Conservation (phyloP, 2,113 vertebrate genomes). For the Anolis carolinensis region DNA sequence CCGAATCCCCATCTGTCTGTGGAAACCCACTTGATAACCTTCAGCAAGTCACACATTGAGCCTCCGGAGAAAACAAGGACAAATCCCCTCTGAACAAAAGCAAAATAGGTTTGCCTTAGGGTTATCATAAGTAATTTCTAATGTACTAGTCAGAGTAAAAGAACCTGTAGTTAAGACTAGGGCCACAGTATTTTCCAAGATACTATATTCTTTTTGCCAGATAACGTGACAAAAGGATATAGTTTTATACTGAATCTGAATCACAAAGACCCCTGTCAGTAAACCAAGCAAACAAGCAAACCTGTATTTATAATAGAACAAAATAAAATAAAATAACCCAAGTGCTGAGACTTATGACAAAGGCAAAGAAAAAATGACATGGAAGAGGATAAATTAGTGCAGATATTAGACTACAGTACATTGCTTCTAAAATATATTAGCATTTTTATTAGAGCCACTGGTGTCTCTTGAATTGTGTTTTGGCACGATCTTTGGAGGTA, state of each 20-base stretch:
- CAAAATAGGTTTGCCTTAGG: too few relatives aligned
- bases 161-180: background rate
- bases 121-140: background rate
- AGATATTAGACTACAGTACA: background rate
- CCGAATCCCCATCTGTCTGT: too few relatives aligned
- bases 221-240: background rate
- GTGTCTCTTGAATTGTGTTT: background rate
- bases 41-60: too few relatives aligned
- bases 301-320: background rate
- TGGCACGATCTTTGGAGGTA: background rate
- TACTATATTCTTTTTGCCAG: background rate
- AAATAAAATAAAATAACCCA: background rate
- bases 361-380: background rate
- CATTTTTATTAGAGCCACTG: background rate
- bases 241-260: background rate
- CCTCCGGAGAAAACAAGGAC: too few relatives aligned
- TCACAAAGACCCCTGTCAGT: background rate
- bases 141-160: background rate
- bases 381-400: background rate
- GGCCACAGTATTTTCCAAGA: background rate
- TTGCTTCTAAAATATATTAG: background rate
- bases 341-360: background rate
- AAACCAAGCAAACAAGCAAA: background rate
- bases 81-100: too few relatives aligned
- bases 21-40: too few relatives aligned